phyloP scores from a whole-genome alignment of 1,140 invertebrate genomes.

The Apolygus lucorum region DNA sequence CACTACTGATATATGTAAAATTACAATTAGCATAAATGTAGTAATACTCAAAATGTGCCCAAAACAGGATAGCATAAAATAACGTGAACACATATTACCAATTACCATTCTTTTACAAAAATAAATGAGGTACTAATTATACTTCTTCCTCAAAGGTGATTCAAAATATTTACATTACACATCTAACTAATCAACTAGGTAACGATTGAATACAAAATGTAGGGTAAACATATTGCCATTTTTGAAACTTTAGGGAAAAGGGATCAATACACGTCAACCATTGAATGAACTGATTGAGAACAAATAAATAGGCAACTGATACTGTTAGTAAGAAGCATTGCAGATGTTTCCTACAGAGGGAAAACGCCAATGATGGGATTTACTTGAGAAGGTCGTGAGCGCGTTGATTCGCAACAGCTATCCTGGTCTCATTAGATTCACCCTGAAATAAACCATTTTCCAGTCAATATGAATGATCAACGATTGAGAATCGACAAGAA shows the following conservation, averaged over 20 bases:
- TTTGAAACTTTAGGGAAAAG: background rate
- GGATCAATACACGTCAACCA: background rate
- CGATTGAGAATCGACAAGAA: too few species aligned
- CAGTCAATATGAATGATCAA: too few species aligned
- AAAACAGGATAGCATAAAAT: too few species aligned
- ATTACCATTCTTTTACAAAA: background rate
- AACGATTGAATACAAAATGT: background rate
- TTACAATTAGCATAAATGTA: too few species aligned
- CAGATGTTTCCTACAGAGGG: background rate
- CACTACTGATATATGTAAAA: too few species aligned
- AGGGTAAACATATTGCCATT: background rate
- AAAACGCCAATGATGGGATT: constrained; percentile 26
- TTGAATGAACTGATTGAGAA: background rate
- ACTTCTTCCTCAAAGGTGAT: background rate
- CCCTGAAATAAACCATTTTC: too few species aligned
- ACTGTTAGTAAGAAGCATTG: background rate
- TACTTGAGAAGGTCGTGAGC: constrained; percentile 76
- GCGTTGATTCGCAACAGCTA: constrained; percentile 74
- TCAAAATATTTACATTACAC: background rate
- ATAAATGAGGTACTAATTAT: background rate
- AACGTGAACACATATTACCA: background rate
- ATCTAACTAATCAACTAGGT: background rate
- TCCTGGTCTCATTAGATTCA: constrained; percentile 56
- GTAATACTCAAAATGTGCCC: too few species aligned
- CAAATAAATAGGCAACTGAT: background rate